Evolutionary conservation across 2,113 vertebrate species (phyloP).

Genomic region (Opisthocomus hoazin): DNA sequence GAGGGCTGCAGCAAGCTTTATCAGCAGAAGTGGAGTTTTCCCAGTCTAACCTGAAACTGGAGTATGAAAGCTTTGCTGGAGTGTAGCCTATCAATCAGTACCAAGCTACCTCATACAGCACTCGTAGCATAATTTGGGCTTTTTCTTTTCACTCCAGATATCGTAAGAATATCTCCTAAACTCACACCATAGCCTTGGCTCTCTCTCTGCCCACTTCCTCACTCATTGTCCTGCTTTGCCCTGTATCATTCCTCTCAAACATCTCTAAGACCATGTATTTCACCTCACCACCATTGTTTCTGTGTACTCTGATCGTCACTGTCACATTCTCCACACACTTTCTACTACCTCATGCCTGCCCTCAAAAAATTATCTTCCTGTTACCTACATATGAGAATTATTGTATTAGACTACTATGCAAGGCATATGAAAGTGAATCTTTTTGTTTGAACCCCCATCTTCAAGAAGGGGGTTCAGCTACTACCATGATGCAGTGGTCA

Average conservation of each 20-base stretch:
- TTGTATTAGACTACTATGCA: neutral
- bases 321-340: neutral
- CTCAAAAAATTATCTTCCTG: neutral
- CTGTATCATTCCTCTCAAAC: neutral
- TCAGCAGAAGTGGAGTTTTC: constrained; percentile 11
- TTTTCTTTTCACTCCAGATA: neutral
- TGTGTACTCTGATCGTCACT: neutral
- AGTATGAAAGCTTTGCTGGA: neutral
- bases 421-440: neutral
- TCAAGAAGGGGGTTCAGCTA: neutral
- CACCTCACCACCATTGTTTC: neutral
- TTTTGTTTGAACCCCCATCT: too few relatives aligned
- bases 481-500: neutral
- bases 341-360: neutral
- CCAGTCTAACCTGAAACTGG: neutral
- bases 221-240: neutral
- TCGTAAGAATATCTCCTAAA: neutral
- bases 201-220: neutral
- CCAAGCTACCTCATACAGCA: neutral
- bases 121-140: neutral
- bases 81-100: neutral
- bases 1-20: neutral
- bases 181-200: neutral
- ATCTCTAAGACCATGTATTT: neutral
- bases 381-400: neutral